phyloP scores from a whole-genome alignment of 2,797 vertebrate genomes.

The Varecia variegata region DNA sequence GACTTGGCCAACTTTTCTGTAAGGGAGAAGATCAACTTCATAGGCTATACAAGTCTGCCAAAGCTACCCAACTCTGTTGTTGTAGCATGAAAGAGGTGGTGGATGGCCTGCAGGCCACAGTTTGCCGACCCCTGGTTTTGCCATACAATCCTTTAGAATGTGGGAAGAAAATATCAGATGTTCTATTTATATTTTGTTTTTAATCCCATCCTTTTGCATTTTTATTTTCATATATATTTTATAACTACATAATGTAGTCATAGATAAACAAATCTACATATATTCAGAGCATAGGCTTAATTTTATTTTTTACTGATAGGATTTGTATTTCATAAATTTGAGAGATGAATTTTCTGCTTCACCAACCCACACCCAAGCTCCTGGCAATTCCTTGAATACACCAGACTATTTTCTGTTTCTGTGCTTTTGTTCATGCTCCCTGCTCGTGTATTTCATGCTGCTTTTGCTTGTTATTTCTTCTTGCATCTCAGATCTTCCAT shows the following conservation, averaged over 20 bases:
- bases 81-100: neutral
- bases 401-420: neutral
- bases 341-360: neutral
- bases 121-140: neutral
- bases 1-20: neutral
- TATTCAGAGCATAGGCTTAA: neutral
- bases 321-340: constrained; percentile 4
- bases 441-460: neutral
- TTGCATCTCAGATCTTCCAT: neutral
- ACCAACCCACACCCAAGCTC: neutral
- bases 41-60: neutral
- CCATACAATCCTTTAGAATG: neutral
- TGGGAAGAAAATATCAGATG: neutral
- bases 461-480: neutral
- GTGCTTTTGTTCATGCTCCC: neutral
- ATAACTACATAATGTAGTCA: neutral
- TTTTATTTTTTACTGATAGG: neutral
- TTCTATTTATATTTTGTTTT: constrained; percentile 21
- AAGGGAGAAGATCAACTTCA: neutral
- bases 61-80: neutral
- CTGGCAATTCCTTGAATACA: neutral
- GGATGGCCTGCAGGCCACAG: neutral
- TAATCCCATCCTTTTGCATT: neutral
- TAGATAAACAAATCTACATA: neutral
- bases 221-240: neutral